Percentiles rank a stretch among this genome's conserved stretches.
phyloP scores from a whole-genome alignment of 2,113 vertebrate species.

The Sylvietta virens region DNA sequence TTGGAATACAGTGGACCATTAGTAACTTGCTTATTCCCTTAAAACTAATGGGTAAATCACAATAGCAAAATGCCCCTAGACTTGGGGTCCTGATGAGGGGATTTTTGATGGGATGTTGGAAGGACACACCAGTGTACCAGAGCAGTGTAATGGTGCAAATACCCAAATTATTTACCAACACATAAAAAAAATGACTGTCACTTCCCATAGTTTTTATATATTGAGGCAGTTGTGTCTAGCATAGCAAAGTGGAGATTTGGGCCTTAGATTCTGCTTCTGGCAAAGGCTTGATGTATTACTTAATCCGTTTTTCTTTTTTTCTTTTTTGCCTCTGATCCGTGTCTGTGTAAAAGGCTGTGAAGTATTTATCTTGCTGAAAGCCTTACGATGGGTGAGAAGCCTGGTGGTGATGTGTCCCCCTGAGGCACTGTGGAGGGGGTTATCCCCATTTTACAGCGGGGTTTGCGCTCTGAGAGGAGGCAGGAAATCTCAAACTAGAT shows the following conservation, averaged over 20 bases:
- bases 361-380: neutral
- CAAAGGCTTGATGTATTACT: neutral
- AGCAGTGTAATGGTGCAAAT: neutral
- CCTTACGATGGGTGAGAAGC: neutral
- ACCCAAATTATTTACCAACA: neutral
- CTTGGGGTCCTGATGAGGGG: neutral
- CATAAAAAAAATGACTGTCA: neutral
- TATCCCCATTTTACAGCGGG: neutral
- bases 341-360: neutral
- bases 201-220: neutral
- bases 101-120: neutral
- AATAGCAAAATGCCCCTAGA: neutral
- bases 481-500: neutral
- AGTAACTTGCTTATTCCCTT: neutral
- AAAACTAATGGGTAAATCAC: neutral
- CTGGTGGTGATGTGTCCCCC: neutral
- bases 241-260: neutral
- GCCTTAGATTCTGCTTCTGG: neutral
- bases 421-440: fast-evolving
- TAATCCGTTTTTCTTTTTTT: neutral
- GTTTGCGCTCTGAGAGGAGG: neutral
- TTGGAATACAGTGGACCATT: neutral
- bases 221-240: neutral
- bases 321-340: neutral
- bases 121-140: neutral